These are phyloP conservation scores for Mellivora capensis DNA, from an alignment of 2,113 vertebrate genomes.

Conservation along the genomic window DNA sequence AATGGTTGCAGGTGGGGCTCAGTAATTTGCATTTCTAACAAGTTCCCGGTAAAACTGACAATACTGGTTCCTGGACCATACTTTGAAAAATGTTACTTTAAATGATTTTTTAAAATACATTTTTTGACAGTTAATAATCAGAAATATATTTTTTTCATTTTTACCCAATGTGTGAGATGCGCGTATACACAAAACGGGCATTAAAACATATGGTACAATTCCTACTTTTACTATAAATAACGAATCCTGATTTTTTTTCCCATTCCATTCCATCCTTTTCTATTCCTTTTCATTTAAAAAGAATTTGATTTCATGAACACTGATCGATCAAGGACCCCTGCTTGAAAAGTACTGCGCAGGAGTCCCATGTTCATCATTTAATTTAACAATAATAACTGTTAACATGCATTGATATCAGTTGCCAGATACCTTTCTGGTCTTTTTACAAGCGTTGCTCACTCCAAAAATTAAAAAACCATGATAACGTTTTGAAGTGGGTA, in stretches of 20 bases:
- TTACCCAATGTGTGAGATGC: background rate
- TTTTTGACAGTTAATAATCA: background rate
- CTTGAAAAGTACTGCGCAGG: slow-evolving; percentile 8
- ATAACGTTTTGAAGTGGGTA: background rate
- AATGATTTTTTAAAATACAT: background rate
- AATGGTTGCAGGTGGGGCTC: background rate
- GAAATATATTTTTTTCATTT: slow-evolving; percentile 21
- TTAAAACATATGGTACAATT: background rate
- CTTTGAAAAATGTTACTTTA: background rate
- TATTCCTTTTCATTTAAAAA: background rate
- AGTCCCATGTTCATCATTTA: background rate
- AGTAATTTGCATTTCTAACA: background rate
- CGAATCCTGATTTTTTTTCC: background rate
- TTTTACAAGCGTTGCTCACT: background rate
- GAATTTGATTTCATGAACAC: background rate
- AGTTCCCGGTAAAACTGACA: background rate
- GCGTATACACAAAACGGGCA: background rate
- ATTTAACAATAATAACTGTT: background rate
- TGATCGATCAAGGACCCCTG: background rate
- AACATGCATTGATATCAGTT: background rate
- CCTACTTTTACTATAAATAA: background rate
- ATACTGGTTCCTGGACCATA: background rate
- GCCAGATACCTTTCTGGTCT: background rate
- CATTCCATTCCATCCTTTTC: background rate
- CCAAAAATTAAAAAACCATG: background rate